Percentiles rank a stretch among this genome's conserved stretches.
These are phyloP conservation scores for Panthera uncia DNA, from an alignment of 2,113 vertebrate genomes.

Conservation along the genomic window DNA sequence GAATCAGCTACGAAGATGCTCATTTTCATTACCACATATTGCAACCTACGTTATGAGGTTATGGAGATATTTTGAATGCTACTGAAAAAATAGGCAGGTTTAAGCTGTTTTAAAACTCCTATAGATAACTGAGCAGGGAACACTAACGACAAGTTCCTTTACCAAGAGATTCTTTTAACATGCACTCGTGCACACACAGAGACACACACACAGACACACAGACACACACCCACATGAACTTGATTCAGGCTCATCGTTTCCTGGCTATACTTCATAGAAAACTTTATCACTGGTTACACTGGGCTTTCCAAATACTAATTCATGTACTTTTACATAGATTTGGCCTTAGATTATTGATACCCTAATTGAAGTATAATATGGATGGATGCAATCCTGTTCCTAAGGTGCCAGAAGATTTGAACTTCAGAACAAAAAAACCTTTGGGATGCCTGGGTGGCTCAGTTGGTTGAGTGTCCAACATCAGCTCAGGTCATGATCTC, in stretches of 20 bases:
- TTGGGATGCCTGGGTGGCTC: background rate
- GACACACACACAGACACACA: accelerated
- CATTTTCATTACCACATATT: background rate
- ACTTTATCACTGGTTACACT: background rate
- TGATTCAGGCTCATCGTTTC: background rate
- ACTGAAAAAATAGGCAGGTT: background rate
- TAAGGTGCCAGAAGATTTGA: background rate
- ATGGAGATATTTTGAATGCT: background rate
- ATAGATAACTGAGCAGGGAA: background rate
- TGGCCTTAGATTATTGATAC: background rate
- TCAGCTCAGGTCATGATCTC: too few relatives aligned
- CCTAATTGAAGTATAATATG: background rate
- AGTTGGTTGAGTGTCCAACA: too few relatives aligned
- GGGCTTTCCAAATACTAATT: background rate
- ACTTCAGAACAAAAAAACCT: background rate
- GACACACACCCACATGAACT: background rate
- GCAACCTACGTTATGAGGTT: background rate
- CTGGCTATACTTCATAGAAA: background rate
- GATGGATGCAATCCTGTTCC: background rate
- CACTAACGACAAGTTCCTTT: background rate
- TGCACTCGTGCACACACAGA: accelerated
- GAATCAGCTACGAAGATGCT: background rate
- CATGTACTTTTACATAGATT: background rate
- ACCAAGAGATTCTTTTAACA: background rate
- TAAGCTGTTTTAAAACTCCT: background rate